Evolutionary conservation across 2,888 invertebrate genomes (phyloP), one percentile per base, ranked within the genome.

Genomic region (Hirtodrosophila alboralis): DNA sequence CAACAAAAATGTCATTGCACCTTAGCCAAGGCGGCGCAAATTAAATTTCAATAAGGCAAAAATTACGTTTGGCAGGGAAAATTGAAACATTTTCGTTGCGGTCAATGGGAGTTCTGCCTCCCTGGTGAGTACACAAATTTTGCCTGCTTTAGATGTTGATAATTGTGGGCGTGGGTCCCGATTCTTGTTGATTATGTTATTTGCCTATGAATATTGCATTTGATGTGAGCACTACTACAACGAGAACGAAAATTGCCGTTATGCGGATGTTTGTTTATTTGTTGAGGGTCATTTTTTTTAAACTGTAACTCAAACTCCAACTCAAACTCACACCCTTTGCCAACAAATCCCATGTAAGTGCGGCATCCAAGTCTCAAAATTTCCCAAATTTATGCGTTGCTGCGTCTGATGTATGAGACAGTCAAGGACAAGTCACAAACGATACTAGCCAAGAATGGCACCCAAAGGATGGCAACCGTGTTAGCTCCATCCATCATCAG

Each of bases 161-260:
- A 37, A 38, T 51, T 51, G 31, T 36, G 41, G 9, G 43, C 18
- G 7, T 33, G 28, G 34, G 14, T 12, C 44, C 28, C 45, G 54
- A 27, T 16, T 14, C 37, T 33, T 18, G 44, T 56, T 81, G 84
- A 81, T 81, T 84, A 81, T 81, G 71, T 81, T 86, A 84, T 81
- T 81, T 86, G 74, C 63, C 65, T 44, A 65, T 52, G 68, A 86
- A 84, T 81, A 81, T 81, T 84, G 81, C 81, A 86, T 81, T 84
- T 69, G 63, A 85, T 78, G 79, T 68, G 80, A 60, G 62, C 58
- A 44, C 54, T 60, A 77, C 81, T n/a, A 66, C 84, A 87, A 75
- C 73, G 78, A 69, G 65, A 76, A 59, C 81, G 87, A 86, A 88
- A 86, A 86, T 87, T 86, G 85, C 72, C 79, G 70, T 52, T 64